Conservation (phyloP, 2,888 invertebrate species). For the Scaptomyza flava region DNA sequence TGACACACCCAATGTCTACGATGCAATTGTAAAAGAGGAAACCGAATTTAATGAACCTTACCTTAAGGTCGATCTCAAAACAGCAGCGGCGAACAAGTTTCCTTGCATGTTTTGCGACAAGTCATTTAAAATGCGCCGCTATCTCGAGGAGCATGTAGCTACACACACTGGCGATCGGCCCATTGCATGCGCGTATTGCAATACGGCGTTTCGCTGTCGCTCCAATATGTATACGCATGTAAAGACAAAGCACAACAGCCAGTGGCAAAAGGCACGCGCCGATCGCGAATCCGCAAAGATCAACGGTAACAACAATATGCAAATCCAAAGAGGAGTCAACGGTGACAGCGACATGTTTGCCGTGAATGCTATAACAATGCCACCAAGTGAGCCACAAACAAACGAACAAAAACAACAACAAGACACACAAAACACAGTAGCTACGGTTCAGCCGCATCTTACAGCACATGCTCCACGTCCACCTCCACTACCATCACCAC, state of each 20-base stretch:
- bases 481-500: neutral
- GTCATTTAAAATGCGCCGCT: slow-evolving; percentile 74
- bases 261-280: slow-evolving; percentile 70
- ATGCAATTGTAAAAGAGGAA: slow-evolving; percentile 37
- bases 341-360: slow-evolving; percentile 43
- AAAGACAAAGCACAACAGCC: slow-evolving; percentile 64
- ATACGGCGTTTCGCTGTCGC: slow-evolving; percentile 72
- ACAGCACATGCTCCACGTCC: neutral
- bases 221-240: slow-evolving; percentile 74
- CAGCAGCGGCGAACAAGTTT: slow-evolving; percentile 52
- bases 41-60: slow-evolving; percentile 55
- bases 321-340: slow-evolving; percentile 47
- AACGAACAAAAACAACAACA: neutral
- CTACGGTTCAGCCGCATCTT: neutral
- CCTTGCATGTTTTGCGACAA: slow-evolving; percentile 76
- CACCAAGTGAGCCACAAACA: slow-evolving; percentile 6
- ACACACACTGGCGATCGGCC: slow-evolving; percentile 71
- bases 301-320: slow-evolving; percentile 50
- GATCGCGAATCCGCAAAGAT: slow-evolving; percentile 68
- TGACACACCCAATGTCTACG: slow-evolving; percentile 28
- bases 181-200: slow-evolving; percentile 67
- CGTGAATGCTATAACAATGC: slow-evolving; percentile 22
- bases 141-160: slow-evolving; percentile 70
- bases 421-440: neutral
- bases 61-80: slow-evolving; percentile 43